Percentiles rank a stretch among this genome's conserved stretches.
Evolutionary conservation across 1,140 invertebrate genomes (phyloP).

Genomic region (Aphelenchoides besseyi): DNA sequence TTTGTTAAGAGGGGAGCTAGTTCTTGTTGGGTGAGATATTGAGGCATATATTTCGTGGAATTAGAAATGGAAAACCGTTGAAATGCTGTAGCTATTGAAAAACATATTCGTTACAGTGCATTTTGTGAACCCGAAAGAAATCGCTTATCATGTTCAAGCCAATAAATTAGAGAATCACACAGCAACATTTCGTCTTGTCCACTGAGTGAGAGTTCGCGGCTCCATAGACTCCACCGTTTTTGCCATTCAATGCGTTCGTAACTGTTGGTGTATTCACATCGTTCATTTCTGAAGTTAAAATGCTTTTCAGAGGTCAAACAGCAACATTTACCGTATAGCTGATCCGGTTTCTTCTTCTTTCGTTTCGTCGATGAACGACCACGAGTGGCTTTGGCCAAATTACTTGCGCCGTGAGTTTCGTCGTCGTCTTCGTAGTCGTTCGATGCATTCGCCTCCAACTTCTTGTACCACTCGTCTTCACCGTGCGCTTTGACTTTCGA

Average conservation of each 20-base stretch:
- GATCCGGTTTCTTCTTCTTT: constrained; percentile 6
- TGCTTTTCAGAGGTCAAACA: neutral
- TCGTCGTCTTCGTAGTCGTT: constrained; percentile 16
- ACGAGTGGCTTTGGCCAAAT: constrained; percentile 4
- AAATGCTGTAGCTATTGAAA: no score
- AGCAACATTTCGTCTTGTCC: constrained; percentile 15
- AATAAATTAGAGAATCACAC: constrained; percentile 1
- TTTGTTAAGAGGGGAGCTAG: no score
- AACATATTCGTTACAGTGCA: no score
- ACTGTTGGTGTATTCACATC: constrained; percentile 9
- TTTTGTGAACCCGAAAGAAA: no score
- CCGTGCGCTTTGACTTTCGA: neutral
- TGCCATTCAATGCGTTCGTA: constrained; percentile 17
- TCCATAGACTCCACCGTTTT: constrained; percentile 6
- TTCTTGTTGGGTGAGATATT: no score
- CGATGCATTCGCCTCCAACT: constrained; percentile 2
- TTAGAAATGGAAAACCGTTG: no score
- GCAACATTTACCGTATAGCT: neutral
- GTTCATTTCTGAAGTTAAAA: constrained; percentile 6
- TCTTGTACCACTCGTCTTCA: constrained; percentile 8
- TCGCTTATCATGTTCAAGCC: neutral
- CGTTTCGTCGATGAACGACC: neutral
- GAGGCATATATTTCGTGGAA: no score
- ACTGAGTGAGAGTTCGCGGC: neutral
- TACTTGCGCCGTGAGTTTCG: neutral